Conservation (phyloP, 1,140 invertebrate species). For the Onthophagus taurus region DNA sequence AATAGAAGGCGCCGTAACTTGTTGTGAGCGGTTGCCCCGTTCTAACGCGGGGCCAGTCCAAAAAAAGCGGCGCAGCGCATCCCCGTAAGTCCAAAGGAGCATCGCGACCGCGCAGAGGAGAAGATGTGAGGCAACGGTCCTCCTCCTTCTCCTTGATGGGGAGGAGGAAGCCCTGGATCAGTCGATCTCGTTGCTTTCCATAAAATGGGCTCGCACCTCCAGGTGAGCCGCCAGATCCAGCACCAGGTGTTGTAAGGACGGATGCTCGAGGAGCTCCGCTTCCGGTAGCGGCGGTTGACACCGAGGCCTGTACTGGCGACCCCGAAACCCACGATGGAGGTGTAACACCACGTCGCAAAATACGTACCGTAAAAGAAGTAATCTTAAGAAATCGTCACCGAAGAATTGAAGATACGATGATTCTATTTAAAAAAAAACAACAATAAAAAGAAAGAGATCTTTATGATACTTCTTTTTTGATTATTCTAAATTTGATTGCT, state of each 20-base stretch:
- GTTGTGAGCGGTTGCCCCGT: too few relatives aligned
- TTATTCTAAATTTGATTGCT: too few relatives aligned
- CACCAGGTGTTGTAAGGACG: conserved; percentile 68
- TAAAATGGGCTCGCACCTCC: conserved; percentile 69
- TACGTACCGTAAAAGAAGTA: conserved; percentile 79
- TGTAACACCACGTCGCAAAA: conserved; percentile 87
- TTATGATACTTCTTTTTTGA: too few relatives aligned
- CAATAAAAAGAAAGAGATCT: not conserved
- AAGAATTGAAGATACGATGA: conserved; percentile 78
- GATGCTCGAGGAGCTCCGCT: conserved; percentile 81
- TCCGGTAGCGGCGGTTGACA: conserved; percentile 81
- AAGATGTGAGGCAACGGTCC: too few relatives aligned
- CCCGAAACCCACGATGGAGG: conserved; percentile 72
- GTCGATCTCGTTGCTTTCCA: conserved; percentile 60
- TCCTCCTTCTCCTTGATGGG: too few relatives aligned
- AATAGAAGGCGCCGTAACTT: too few relatives aligned
- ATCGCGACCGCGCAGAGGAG: too few relatives aligned
- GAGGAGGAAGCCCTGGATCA: conserved; percentile 47
- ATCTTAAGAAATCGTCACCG: conserved; percentile 86
- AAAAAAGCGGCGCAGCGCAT: too few relatives aligned
- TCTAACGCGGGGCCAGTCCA: too few relatives aligned
- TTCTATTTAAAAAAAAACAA: conserved; percentile 42
- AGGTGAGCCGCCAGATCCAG: conserved; percentile 73
- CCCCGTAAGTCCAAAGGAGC: too few relatives aligned
- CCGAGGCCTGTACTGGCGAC: conserved; percentile 72